Base-by-base conservation (phyloP, 2,888 invertebrate species). In the Listrodromus nycthemerus region DNA sequence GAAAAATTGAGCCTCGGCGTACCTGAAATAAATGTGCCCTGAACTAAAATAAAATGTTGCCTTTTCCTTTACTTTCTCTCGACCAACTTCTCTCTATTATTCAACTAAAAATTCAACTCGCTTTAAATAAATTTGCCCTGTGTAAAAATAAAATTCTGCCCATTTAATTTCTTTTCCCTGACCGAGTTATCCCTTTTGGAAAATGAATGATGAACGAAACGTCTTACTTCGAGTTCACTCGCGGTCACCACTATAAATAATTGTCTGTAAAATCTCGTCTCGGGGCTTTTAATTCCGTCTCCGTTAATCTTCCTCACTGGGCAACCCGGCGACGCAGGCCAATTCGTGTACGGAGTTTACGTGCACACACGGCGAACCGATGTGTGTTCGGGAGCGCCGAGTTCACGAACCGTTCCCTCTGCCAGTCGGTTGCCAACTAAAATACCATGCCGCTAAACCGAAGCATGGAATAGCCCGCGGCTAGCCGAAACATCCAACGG, bases 211-310 rank as follows among this genome's bases (percentile, higher is more conserved):
- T 3, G 1, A 65, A n/a, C 2, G 10, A 3, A 50, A 55, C 33
- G 5, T 33, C 37, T 2, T 6, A 37, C 63, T 69, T 65, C 13
- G 63, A 81, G 83, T 83, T 83, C 66, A 83, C 83, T 80, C 67
- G 80, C 80, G 83, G 80, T 80, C 83, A 80, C 30, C 80, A 73
- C 80, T 80, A 83, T 83, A 80, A 83, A 83, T 83, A 83, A 83
- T 83, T 45, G 80, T 61, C 67, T 55, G 76, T 52, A 24, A 83
- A 71, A 70, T 63, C 21, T 75, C 61, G 19, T 67, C 61, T 69
- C 61, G 33, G 19, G 27, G 71, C 66, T 80, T 76, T 76, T 66
- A 79, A 79, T 80, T 71, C 66, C 55, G 27, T 76, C 80, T 67
- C 30, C 48, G 55, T 76, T 73, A n/a, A 76, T 80, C 80, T 66